Percentiles rank a stretch among this genome's conserved stretches.
phyloP scores from a whole-genome alignment of 2,888 invertebrate genomes.

The Ophion obscuratus region DNA sequence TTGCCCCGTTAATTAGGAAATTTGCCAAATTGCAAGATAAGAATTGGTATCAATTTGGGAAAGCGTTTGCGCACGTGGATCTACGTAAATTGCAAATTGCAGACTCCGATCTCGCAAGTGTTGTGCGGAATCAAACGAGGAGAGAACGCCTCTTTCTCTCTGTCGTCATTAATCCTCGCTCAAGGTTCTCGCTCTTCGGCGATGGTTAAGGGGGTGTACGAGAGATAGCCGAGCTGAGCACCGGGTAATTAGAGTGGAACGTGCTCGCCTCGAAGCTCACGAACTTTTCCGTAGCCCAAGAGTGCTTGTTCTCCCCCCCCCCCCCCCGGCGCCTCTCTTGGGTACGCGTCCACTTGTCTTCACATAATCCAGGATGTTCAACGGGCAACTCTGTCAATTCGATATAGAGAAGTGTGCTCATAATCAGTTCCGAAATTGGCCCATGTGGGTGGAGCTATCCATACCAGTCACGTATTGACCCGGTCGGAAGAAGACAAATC shows the following conservation, averaged over 20 bases:
- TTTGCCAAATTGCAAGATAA: slow-evolving; percentile 14
- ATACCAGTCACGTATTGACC: background rate
- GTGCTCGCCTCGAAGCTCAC: slow-evolving; percentile 69
- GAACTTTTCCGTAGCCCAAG: slow-evolving; percentile 65
- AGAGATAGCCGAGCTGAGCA: slow-evolving; percentile 61
- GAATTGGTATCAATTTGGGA: slow-evolving; percentile 26
- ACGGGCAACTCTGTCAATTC: slow-evolving; percentile 61
- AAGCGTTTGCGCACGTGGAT: background rate
- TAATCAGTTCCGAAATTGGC: background rate
- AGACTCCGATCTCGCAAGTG: slow-evolving; percentile 11
- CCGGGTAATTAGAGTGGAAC: slow-evolving; percentile 76
- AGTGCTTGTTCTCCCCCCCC: slow-evolving; percentile 14
- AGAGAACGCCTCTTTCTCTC: slow-evolving; percentile 14
- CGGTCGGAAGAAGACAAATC: too few relatives aligned
- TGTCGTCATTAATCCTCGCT: slow-evolving; percentile 64
- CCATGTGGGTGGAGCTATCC: background rate
- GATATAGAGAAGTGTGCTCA: slow-evolving; percentile 10
- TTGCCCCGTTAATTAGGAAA: slow-evolving; percentile 10
- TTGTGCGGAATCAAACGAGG: slow-evolving; percentile 1
- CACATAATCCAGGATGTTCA: slow-evolving; percentile 36
- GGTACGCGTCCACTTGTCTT: background rate
- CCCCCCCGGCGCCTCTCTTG: background rate
- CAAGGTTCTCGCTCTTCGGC: slow-evolving; percentile 31
- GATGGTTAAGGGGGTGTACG: slow-evolving; percentile 36
- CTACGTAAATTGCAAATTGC: slow-evolving; percentile 20